phyloP scores from a whole-genome alignment of 2,888 invertebrate species.

The Melanargia galathea region DNA sequence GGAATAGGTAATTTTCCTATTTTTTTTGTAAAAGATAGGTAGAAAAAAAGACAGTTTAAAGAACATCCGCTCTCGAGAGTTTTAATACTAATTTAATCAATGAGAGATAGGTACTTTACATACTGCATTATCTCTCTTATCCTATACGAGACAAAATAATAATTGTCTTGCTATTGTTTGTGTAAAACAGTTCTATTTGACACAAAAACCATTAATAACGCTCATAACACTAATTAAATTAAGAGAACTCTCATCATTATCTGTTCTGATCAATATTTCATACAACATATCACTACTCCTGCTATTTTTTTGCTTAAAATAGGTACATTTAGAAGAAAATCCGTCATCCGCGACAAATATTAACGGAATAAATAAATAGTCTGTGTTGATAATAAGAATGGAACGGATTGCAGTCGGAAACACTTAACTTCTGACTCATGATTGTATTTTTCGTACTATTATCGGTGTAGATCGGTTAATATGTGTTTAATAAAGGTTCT shows the following conservation, averaged over 20 bases:
- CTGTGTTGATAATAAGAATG: constrained; percentile 38
- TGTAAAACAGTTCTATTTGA: not conserved
- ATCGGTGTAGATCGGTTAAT: not conserved
- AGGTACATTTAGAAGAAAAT: constrained; percentile 24
- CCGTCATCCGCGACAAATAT: constrained; percentile 32
- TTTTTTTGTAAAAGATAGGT: too few relatives aligned
- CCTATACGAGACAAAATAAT: not conserved
- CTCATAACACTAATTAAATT: constrained; percentile 7
- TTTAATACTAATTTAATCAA: too few relatives aligned
- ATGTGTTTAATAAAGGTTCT: constrained; percentile 15
- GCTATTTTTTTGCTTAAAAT: not conserved
- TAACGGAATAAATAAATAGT: constrained; percentile 33
- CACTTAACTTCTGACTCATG: constrained; percentile 31
- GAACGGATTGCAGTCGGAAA: constrained; percentile 29
- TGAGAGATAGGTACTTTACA: too few relatives aligned
- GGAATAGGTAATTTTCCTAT: too few relatives aligned
- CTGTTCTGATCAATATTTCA: not conserved
- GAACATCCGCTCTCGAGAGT: too few relatives aligned
- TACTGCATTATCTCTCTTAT: too few relatives aligned
- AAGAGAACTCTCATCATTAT: not conserved
- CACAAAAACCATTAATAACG: not conserved
- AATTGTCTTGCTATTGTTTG: not conserved
- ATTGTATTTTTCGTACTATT: constrained; percentile 8
- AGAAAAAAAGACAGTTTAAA: too few relatives aligned
- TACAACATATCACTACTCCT: not conserved